Evolutionary conservation across 2,797 vertebrate genomes (phyloP), one percentile per base, ranked within the genome.

Genomic region (Typhlichthys subterraneus): DNA sequence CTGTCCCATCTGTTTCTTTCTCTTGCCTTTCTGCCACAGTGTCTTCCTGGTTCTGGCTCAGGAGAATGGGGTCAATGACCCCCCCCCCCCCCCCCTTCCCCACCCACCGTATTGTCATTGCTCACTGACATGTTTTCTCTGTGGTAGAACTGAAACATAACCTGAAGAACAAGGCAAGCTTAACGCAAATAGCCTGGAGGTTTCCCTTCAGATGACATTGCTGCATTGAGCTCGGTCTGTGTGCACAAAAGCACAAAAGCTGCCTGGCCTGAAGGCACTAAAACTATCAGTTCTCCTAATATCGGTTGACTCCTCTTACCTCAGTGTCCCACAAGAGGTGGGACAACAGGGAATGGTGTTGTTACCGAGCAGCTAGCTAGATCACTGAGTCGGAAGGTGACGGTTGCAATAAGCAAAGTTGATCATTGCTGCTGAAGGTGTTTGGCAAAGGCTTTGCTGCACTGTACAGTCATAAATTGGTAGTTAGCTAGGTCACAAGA

Each of bases 11-110:
- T 19, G 19, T 19, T 19, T 19, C 19, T 19, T 19, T 19, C 2
- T 57, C 42, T 45, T 79, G 80, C 72, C 42, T 72, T 86, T 84
- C 70, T 84, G 61, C 67, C 19, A 19, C 19, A 2, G 2, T 31
- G 57, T 63, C 74, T 72, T 85, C 72, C 72, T 80, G 53, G 71
- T 81, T 69, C 54, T 45, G 13, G 14, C 49, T 11, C 13, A 53
- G 63, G 64, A 65, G 60, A 68, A 53, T 38, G 31, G 42, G 51
- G 19, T 50, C 14, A 68, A 29, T 23, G 23, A 23, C 23, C 23
- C 23, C 23, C 19, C 19, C 23, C 23, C 23, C 19, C 19, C 2
- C 2, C 0, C 23, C 23, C 0, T 3, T 3, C 3, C 23, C 23
- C 23, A 23, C 3, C 23, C 51, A 63, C 12, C 63, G 61, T 33